A percentile compares a stretch with the other conserved stretches of the same genome.
phyloP scores from a whole-genome alignment of 2,797 vertebrate species.

The Catostomus latipinnis region DNA sequence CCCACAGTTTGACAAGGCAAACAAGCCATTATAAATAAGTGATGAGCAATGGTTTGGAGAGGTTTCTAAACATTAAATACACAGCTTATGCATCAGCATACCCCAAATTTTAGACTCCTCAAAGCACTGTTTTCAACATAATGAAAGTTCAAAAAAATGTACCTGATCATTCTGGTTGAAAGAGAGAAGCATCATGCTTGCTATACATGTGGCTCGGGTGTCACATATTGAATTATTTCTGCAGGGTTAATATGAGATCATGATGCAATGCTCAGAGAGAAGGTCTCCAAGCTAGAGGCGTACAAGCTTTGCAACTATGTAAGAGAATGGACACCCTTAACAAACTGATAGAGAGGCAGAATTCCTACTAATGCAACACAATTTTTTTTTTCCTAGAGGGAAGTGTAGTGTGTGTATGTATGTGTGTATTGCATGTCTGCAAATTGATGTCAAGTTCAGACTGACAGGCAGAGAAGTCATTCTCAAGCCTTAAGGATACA shows the following conservation, averaged over 20 bases:
- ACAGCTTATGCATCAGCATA: slow-evolving; percentile 56
- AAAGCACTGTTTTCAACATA: slow-evolving; percentile 13
- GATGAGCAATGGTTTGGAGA: slow-evolving; percentile 76
- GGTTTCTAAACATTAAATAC: slow-evolving; percentile 71
- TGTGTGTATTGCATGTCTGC: slow-evolving; percentile 37
- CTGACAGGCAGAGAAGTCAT: slow-evolving; percentile 60
- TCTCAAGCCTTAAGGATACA: slow-evolving; percentile 54
- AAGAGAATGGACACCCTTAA: slow-evolving; percentile 17
- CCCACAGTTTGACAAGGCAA: slow-evolving; percentile 80
- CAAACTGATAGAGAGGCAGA: slow-evolving; percentile 55
- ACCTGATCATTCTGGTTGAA: slow-evolving; percentile 11
- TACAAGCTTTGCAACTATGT: slow-evolving; percentile 17
- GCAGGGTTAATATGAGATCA: slow-evolving; percentile 42
- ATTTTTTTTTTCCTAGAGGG: slow-evolving; percentile 25
- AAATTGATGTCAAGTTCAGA: slow-evolving; percentile 58
- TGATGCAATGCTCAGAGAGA: slow-evolving; percentile 32
- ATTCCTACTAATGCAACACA: slow-evolving; percentile 30
- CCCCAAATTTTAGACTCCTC: slow-evolving; percentile 41
- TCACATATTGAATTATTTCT: slow-evolving; percentile 36
- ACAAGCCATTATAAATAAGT: slow-evolving; percentile 79
- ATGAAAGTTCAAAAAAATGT: slow-evolving; percentile 17
- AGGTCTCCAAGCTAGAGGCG: slow-evolving; percentile 7
- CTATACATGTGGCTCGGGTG: background rate
- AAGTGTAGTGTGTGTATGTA: slow-evolving; percentile 25
- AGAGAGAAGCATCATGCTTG: slow-evolving; percentile 9